phyloP scores from a whole-genome alignment of 2,888 invertebrate species.

The Stenodera caucasica region DNA sequence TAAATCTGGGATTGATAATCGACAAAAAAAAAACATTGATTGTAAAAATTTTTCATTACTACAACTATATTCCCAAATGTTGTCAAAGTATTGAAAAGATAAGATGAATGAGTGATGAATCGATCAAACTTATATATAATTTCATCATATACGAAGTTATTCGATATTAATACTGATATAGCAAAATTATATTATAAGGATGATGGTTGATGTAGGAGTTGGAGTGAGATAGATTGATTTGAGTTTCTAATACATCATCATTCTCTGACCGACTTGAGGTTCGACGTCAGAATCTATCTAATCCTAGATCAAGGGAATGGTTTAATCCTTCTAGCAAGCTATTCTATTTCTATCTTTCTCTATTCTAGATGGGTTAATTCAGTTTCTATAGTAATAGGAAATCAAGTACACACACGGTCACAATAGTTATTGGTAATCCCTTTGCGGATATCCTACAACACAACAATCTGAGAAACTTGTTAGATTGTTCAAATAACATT shows the following conservation, averaged over 20 bases:
- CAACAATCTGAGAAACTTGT: conserved; percentile 52
- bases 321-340: conserved; percentile 53
- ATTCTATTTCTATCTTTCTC: no score
- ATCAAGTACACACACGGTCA: conserved; percentile 43
- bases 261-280: conserved; percentile 42
- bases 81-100: neutral
- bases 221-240: conserved; percentile 9
- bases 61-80: no score
- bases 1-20: conserved; percentile 41
- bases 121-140: conserved; percentile 23
- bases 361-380: conserved; percentile 52
- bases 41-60: no score
- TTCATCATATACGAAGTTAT: conserved; percentile 14
- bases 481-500: no score
- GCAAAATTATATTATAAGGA: conserved; percentile 23
- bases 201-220: no score
- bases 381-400: conserved; percentile 45
- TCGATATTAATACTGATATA: conserved; percentile 27
- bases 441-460: conserved; percentile 41
- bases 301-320: conserved; percentile 51
- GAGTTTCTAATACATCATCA: conserved; percentile 36
- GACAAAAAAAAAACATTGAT: no score
- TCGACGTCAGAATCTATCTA: conserved; percentile 50
- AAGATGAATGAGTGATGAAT: conserved; percentile 13
- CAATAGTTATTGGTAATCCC: conserved; percentile 51